A percentile compares a stretch with the other conserved stretches of the same genome.
Evolutionary conservation across 2,888 invertebrate genomes (phyloP).

Genomic region (Orthosia cruda): DNA sequence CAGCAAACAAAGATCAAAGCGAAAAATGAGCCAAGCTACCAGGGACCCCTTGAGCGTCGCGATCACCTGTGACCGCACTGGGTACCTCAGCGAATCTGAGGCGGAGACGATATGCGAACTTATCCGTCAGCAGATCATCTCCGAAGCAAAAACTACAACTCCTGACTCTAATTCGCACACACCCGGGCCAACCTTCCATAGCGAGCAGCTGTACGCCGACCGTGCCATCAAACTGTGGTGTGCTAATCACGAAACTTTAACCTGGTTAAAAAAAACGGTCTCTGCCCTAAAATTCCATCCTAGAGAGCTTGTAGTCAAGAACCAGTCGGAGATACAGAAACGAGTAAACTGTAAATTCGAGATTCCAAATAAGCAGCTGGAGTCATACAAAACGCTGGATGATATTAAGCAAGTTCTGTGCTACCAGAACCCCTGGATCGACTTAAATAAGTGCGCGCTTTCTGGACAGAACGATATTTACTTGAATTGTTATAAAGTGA

Average conservation of each 20-base stretch:
- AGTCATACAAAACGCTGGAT: rapidly evolving
- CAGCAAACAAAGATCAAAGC: neutral
- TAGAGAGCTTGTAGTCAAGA: neutral
- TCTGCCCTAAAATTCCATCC: too few species aligned
- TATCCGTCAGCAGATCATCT: neutral
- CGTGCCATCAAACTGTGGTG: constrained; percentile 26
- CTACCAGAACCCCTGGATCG: neutral
- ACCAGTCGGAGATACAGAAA: constrained; percentile 3
- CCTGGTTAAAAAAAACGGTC: neutral
- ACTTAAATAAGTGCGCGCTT: neutral
- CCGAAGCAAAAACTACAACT: neutral
- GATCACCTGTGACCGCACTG: constrained; percentile 1
- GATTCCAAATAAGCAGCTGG: neutral
- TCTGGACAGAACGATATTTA: too few species aligned
- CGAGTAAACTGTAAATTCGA: neutral
- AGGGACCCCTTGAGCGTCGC: neutral
- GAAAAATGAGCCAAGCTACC: neutral
- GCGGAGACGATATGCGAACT: neutral
- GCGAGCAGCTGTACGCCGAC: neutral
- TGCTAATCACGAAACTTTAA: constrained; percentile 5
- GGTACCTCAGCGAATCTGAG: neutral
- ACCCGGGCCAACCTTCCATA: neutral
- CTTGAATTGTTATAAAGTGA: neutral
- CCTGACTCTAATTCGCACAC: too few species aligned
- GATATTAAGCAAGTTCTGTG: neutral